These are phyloP conservation scores for Plestiodon gilberti DNA, from an alignment of 2,113 vertebrate genomes.

Conservation along the genomic window DNA sequence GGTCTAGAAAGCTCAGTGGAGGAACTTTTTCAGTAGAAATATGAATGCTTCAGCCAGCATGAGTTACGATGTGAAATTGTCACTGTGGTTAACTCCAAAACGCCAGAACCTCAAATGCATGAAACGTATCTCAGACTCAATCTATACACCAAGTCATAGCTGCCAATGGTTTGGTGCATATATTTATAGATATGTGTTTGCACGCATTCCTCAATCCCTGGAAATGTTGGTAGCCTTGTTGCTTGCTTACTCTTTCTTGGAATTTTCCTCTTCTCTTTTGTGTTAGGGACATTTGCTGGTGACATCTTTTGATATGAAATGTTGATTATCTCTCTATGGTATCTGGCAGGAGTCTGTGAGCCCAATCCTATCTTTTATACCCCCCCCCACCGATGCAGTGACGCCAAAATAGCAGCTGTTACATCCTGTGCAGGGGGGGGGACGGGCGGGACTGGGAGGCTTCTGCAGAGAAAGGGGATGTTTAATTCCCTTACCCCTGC, in stretches of 20 bases:
- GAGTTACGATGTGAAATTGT: conserved; percentile 33
- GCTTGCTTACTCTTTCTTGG: not conserved
- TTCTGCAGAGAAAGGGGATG: no score
- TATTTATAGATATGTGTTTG: no score
- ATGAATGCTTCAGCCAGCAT: not conserved
- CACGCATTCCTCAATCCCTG: not conserved
- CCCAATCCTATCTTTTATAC: no score
- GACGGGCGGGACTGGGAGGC: no score
- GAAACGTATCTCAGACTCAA: not conserved
- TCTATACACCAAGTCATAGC: not conserved
- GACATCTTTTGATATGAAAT: not conserved
- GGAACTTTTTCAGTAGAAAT: conserved; percentile 8
- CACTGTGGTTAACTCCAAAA: conserved; percentile 39
- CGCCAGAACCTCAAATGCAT: conserved; percentile 20
- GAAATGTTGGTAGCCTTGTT: not conserved
- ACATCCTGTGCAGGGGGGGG: no score
- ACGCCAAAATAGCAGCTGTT: no score
- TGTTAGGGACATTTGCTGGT: not conserved
- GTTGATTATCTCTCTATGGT: not conserved
- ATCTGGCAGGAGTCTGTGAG: not conserved
- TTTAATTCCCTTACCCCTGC: no score
- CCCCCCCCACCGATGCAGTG: no score
- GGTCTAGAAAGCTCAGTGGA: not conserved
- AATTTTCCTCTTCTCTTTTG: not conserved
- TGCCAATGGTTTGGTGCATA: not conserved